Percentiles rank a stretch among this genome's conserved stretches.
Evolutionary conservation across 2,888 invertebrate genomes (phyloP).

Genomic region (Icerya purchasi): DNA sequence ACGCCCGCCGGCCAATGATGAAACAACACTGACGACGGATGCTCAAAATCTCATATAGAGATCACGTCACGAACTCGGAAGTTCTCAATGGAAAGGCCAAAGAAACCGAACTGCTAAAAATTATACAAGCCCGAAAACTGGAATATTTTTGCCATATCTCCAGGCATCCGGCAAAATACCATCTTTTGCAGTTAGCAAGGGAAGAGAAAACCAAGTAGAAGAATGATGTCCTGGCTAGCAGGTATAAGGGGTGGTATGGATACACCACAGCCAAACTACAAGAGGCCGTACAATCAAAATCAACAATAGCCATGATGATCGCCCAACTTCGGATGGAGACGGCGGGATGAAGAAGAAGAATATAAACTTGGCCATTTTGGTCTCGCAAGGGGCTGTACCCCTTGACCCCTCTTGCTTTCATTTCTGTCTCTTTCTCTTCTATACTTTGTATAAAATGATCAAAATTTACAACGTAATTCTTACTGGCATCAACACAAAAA

Average conservation of each 20-base stretch:
- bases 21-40: too few species aligned
- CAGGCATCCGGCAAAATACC: too few species aligned
- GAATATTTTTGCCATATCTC: not conserved
- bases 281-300: not conserved
- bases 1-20: too few species aligned
- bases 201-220: not conserved
- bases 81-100: not conserved
- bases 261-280: not conserved
- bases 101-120: not conserved
- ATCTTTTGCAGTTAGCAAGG: not conserved
- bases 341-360: not conserved
- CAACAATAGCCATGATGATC: not conserved
- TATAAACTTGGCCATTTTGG: too few species aligned
- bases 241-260: not conserved
- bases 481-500: too few species aligned
- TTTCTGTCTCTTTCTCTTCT: too few species aligned
- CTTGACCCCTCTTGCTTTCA: too few species aligned
- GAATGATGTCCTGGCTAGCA: not conserved
- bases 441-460: too few species aligned
- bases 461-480: too few species aligned
- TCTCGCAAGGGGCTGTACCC: too few species aligned
- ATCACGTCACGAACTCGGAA: not conserved
- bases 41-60: not conserved
- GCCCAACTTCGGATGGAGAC: not conserved
- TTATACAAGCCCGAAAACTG: not conserved